These are phyloP conservation scores for Bergia sp. DNA, from an alignment of 92 coral and sea anemone species.

Conservation along the genomic window DNA sequence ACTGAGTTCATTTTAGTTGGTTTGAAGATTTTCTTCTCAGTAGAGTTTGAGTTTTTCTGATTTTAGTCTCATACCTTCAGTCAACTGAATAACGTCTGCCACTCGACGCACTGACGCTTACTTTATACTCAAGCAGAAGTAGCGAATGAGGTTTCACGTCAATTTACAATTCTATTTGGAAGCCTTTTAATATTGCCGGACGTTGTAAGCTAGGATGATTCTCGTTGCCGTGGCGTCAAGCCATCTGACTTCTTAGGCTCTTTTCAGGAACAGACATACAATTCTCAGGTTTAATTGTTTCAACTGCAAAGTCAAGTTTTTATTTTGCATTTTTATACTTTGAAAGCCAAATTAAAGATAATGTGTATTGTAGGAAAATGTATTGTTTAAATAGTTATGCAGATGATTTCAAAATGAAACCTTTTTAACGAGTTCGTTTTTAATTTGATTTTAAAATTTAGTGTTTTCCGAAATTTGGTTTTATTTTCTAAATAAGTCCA, in stretches of 20 bases:
- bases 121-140: constrained; percentile 5
- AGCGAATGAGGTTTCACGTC: constrained; percentile 1
- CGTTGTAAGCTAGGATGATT: not conserved
- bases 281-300: not conserved
- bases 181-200: not conserved
- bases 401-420: not conserved
- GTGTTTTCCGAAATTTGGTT: not conserved
- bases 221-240: not conserved
- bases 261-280: not conserved
- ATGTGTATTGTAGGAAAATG: not conserved
- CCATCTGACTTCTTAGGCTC: not conserved
- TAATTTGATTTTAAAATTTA: not conserved
- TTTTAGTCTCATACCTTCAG: not conserved
- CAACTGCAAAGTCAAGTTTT: not conserved
- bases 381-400: not conserved
- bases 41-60: not conserved
- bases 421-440: not conserved
- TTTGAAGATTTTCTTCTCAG: not conserved
- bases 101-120: not conserved
- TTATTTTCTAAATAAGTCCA: not conserved
- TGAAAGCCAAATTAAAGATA: not conserved
- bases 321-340: not conserved
- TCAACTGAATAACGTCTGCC: not conserved
- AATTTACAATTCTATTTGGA: not conserved
- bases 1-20: not conserved